phyloP scores from a whole-genome alignment of 2,113 vertebrate genomes.

The Chlamydotis undulata region DNA sequence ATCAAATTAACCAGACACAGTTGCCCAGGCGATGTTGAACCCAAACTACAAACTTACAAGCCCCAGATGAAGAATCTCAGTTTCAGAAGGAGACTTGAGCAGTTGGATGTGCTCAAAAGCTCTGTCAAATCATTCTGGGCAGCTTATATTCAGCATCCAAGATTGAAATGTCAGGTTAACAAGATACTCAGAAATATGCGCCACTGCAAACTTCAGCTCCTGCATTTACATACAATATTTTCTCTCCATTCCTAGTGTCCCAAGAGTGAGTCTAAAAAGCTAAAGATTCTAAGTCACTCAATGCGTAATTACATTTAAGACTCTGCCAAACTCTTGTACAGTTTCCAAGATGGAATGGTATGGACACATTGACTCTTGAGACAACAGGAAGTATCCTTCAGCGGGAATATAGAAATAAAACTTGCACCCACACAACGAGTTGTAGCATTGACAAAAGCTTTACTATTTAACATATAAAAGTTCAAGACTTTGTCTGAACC shows the following conservation, averaged over 20 bases:
- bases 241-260: neutral
- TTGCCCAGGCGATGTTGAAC: neutral
- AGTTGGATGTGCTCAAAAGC: neutral
- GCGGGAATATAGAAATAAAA: neutral
- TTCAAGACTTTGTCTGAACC: neutral
- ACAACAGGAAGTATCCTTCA: neutral
- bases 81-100: neutral
- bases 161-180: neutral
- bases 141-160: neutral
- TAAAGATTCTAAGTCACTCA: neutral
- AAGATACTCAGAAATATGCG: neutral
- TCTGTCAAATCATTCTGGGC: neutral
- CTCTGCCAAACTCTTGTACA: neutral
- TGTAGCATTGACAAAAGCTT: neutral
- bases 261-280: neutral
- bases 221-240: neutral
- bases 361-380: neutral
- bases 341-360: neutral
- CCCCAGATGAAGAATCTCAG: neutral
- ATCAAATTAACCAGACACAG: neutral
- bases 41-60: neutral
- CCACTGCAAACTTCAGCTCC: neutral
- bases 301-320: accelerated
- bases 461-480: neutral
- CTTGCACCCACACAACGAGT: neutral